Evolutionary conservation across 2,797 vertebrate genomes (phyloP).

Genomic region (Takifugu rubripes): DNA sequence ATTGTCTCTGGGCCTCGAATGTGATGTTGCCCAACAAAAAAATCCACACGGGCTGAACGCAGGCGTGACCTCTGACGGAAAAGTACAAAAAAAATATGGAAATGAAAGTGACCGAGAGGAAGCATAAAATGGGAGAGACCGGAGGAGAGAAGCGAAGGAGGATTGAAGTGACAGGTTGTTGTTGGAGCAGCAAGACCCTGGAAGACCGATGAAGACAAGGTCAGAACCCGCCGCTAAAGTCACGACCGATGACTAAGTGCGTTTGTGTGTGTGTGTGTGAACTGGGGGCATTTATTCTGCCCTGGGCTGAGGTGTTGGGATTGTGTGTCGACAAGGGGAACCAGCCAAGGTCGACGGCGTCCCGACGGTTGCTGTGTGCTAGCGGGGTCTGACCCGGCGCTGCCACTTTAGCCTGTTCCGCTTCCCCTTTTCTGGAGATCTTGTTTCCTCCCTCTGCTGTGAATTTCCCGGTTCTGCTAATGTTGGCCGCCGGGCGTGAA

Average conservation of each 20-base stretch:
- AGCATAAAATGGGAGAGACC: not conserved
- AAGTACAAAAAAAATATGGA: not conserved
- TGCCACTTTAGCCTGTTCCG: slow-evolving; percentile 13
- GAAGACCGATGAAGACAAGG: slow-evolving; percentile 60
- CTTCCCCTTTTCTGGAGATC: not conserved
- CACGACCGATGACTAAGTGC: slow-evolving; percentile 52
- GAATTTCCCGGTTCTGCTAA: slow-evolving; percentile 9
- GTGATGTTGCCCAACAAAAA: no score
- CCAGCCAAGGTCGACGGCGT: slow-evolving; percentile 10
- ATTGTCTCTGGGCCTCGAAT: no score
- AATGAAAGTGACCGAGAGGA: not conserved
- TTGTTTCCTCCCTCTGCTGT: not conserved
- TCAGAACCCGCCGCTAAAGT: slow-evolving; percentile 52
- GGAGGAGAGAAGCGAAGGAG: slow-evolving; percentile 22
- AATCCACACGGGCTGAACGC: no score
- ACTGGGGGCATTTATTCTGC: not conserved
- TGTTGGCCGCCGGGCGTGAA: slow-evolving; percentile 9
- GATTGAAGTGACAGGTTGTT: slow-evolving; percentile 60
- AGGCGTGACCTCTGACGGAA: slow-evolving; percentile 1
- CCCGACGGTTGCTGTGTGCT: slow-evolving; percentile 24
- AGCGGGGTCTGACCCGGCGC: slow-evolving; percentile 8
- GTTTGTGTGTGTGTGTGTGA: slow-evolving; percentile 11
- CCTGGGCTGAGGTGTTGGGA: slow-evolving; percentile 9
- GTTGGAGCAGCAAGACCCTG: slow-evolving; percentile 46
- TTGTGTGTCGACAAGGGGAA: slow-evolving; percentile 1